These are phyloP conservation scores for Gambusia yucatana DNA, from an alignment of 2,797 vertebrate genomes.

Conservation along the genomic window DNA sequence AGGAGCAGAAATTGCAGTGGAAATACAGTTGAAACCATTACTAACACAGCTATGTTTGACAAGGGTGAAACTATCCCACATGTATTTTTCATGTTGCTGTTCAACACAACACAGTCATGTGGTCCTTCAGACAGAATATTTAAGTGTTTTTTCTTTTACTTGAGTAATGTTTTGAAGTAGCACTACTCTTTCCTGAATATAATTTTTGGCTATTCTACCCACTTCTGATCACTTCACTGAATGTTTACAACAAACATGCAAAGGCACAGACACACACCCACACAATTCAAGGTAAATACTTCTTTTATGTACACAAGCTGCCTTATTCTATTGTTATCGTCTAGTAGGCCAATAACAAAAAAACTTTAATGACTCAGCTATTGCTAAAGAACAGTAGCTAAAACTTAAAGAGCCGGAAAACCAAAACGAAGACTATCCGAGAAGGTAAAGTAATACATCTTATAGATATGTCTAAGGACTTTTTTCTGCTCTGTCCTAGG, in stretches of 20 bases:
- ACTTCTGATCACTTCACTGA: neutral
- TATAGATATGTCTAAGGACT: neutral
- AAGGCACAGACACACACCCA: neutral
- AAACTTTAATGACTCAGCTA: neutral
- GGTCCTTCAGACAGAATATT: neutral
- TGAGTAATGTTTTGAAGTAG: neutral
- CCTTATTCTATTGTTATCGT: neutral
- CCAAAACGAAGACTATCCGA: neutral
- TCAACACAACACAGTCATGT: neutral
- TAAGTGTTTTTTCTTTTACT: neutral
- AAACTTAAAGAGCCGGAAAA: neutral
- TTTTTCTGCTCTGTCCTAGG: neutral
- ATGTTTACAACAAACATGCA: neutral
- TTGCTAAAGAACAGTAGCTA: neutral
- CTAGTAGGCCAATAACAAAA: neutral
- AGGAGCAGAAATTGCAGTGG: neutral
- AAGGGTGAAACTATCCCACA: neutral
- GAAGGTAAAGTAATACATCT: neutral
- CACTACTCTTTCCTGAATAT: neutral
- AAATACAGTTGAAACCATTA: neutral
- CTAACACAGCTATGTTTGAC: neutral
- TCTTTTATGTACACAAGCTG: neutral
- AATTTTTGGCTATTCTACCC: neutral
- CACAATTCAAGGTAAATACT: neutral
- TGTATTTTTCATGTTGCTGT: neutral